These are phyloP conservation scores for Pituophis catenifer DNA, from an alignment of 2,113 vertebrate species.

Conservation along the genomic window DNA sequence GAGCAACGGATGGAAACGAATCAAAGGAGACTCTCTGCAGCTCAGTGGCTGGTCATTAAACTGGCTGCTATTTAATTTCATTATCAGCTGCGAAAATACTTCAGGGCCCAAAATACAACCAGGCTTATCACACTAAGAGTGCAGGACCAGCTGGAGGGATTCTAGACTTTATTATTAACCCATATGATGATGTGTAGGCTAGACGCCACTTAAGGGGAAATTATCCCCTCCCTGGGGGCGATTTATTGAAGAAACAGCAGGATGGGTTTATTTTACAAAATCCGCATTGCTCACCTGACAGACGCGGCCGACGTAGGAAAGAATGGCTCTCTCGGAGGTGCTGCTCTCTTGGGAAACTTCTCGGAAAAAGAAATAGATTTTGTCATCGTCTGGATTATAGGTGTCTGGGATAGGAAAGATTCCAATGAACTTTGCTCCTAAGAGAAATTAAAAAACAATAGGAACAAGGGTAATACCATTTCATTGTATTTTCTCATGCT, in stretches of 20 bases:
- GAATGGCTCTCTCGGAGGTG: conserved; percentile 84
- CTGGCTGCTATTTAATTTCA: neutral
- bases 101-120: conserved; percentile 1
- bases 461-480: neutral
- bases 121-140: neutral
- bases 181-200: conserved; percentile 6
- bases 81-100: conserved; percentile 3
- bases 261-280: neutral
- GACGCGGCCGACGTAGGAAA: conserved; percentile 92
- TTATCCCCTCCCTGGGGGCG: conserved; percentile 18
- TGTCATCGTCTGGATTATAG: conserved; percentile 95
- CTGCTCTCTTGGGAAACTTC: conserved; percentile 89
- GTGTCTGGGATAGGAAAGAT: conserved; percentile 92
- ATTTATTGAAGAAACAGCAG: neutral
- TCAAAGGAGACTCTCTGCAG: neutral
- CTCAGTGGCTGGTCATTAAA: conserved; percentile 31
- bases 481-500: neutral
- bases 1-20: neutral
- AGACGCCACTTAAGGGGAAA: rapidly evolving
- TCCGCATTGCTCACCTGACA: conserved; percentile 83
- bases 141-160: neutral
- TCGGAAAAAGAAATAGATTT: conserved; percentile 98
- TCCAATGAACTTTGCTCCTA: conserved; percentile 93
- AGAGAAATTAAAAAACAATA: conserved; percentile 28
- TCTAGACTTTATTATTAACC: conserved; percentile 1